Percentiles rank a stretch among this genome's conserved stretches.
phyloP scores from a whole-genome alignment of 2,797 vertebrate species.

The Pantherophis alleghaniensis region DNA sequence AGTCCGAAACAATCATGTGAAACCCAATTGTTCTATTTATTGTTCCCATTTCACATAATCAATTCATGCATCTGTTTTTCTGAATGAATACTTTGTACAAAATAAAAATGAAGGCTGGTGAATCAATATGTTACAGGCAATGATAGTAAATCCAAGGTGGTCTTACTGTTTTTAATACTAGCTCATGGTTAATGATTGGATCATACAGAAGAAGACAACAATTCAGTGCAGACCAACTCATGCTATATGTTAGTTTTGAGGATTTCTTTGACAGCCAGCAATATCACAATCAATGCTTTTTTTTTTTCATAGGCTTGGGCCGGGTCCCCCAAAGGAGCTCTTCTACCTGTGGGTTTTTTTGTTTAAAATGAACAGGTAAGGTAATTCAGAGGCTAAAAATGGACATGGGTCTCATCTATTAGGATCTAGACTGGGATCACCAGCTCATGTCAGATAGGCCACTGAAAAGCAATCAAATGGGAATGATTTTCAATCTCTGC shows the following conservation, averaged over 20 bases:
- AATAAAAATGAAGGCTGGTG: slow-evolving; percentile 13
- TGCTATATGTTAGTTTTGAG: background rate
- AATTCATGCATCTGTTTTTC: slow-evolving; percentile 28
- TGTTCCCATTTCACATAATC: slow-evolving; percentile 18
- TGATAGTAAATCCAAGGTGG: background rate
- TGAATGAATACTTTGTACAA: slow-evolving; percentile 24
- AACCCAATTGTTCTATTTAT: slow-evolving; percentile 12
- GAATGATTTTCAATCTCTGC: slow-evolving; percentile 70
- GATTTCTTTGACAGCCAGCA: background rate
- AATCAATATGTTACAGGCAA: background rate
- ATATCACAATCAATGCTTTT: background rate
- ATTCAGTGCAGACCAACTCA: background rate
- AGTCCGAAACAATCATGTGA: slow-evolving; percentile 45
- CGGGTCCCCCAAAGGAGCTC: slow-evolving; percentile 11
- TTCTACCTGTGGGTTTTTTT: slow-evolving; percentile 7
- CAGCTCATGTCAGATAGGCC: slow-evolving; percentile 61
- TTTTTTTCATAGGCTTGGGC: background rate
- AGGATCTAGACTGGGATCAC: slow-evolving; percentile 49
- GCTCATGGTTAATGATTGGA: background rate
- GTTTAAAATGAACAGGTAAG: slow-evolving; percentile 42
- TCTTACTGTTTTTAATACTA: background rate
- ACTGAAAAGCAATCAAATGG: slow-evolving; percentile 68
- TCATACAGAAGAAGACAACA: background rate
- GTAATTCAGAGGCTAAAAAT: slow-evolving; percentile 41
- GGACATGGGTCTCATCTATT: slow-evolving; percentile 40